Evolutionary conservation across 1,140 invertebrate genomes (phyloP), one percentile per base, ranked within the genome.

Genomic region (Diachasmimorpha longicaudata): DNA sequence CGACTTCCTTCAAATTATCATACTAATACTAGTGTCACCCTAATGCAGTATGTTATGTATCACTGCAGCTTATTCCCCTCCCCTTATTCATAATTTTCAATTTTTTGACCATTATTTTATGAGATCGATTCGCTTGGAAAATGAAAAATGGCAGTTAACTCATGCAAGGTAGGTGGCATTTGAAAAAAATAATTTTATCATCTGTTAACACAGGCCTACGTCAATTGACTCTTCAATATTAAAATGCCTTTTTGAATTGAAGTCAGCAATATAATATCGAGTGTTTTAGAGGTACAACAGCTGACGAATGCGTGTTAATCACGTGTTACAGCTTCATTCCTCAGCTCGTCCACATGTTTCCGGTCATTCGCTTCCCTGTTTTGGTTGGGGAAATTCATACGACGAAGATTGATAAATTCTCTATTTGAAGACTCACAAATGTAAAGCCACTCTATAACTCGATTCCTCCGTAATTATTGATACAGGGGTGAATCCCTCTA

Each of bases 1-100:
- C 31, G 66, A 36, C 36, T 74, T 37, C 72, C 23, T 68, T 36
- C 46, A 5, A 44, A 48, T 68, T 68, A 74, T 68, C 58, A 66
- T 48, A 67, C 39, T 10, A 63, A 66, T 48, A 67, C 39, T 10
- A 63, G n/a, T 63, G 48, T n/a, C 25, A 63, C 11, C 11, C 4
- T 63, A 63, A 63, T 63, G 58, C 19, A 63, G 9, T 25, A 31
- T 25, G 58, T 23, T 25, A 63, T 63, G 58, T 63, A 23, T 63
- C 11, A 63, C 0, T 63, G 23, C n/a, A 55, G 48, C 6, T 6
- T 55, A n/a, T 55, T 16, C 14, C 19, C 39, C 39, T 10, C 13
- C 11, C 5, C n/a, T 52, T 52, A 52, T 16, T 52, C 48, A 52
- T 52, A 42, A 52, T 52, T 16, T 16, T n/a, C 16, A 10, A 52